phyloP scores from a whole-genome alignment of 1,140 invertebrate genomes.

The Drosophila sechellia region DNA sequence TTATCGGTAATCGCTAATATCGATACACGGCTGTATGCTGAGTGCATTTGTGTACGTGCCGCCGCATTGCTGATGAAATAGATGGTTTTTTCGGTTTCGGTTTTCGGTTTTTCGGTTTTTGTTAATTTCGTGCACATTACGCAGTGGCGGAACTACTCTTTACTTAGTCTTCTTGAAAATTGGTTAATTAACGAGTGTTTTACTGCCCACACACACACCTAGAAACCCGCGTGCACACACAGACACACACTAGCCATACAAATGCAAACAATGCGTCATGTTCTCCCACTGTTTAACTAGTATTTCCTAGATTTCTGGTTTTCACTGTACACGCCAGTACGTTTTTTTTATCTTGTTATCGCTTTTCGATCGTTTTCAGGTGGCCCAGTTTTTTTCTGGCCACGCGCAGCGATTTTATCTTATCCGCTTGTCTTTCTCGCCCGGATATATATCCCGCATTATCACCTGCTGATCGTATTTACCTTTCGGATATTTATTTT shows the following conservation, averaged over 20 bases:
- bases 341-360: conserved; percentile 40
- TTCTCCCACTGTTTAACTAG: conserved; percentile 45
- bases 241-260: conserved; percentile 6
- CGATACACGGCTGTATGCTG: conserved; percentile 12
- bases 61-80: conserved; percentile 29
- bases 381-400: conserved; percentile 17
- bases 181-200: conserved; percentile 15
- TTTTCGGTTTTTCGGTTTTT: conserved; percentile 25
- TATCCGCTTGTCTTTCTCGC: neutral
- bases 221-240: conserved; percentile 14
- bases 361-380: conserved; percentile 10
- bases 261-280: conserved; percentile 63
- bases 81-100: too few relatives aligned
- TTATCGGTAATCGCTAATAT: conserved; percentile 24
- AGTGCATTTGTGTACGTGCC: conserved; percentile 11
- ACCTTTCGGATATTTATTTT: conserved; percentile 53
- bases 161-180: conserved; percentile 16
- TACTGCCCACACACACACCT: conserved; percentile 14
- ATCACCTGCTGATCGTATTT: conserved; percentile 41
- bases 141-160: conserved; percentile 14
- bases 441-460: conserved; percentile 4
- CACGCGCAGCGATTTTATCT: conserved; percentile 1
- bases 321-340: conserved; percentile 20
- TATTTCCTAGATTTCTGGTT: conserved; percentile 30
- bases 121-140: conserved; percentile 43